A percentile compares a stretch with the other conserved stretches of the same genome.
These are phyloP conservation scores for Anguilla pacifica DNA, from an alignment of 2,797 vertebrate genomes.

Conservation along the genomic window DNA sequence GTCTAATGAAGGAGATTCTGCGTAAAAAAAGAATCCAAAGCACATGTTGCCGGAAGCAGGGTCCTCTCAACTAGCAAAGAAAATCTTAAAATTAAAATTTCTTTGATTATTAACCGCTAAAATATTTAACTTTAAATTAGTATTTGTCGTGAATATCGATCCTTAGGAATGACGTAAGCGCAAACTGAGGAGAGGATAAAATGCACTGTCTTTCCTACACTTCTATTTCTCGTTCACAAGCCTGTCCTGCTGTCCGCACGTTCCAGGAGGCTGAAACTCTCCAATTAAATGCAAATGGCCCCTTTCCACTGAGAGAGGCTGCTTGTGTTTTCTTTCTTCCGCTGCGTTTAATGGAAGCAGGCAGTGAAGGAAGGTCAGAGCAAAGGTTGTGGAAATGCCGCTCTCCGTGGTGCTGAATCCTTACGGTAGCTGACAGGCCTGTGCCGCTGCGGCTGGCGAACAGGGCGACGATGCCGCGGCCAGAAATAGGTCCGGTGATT, in stretches of 20 bases:
- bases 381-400: neutral
- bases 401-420: neutral
- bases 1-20: neutral
- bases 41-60: neutral
- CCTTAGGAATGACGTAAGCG: neutral
- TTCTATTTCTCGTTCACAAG: neutral
- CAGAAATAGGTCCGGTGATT: neutral
- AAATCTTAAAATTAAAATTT: neutral
- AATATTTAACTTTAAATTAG: neutral
- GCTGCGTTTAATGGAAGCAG: neutral
- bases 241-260: neutral
- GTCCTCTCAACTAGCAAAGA: neutral
- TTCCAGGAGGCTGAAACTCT: neutral
- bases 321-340: neutral
- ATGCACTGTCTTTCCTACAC: neutral
- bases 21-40: too few relatives aligned
- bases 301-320: neutral
- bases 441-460: neutral
- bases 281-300: conserved; percentile 9
- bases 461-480: too few relatives aligned
- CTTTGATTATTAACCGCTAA: neutral
- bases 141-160: neutral
- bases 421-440: neutral
- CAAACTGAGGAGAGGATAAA: neutral
- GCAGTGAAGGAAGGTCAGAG: neutral